Evolutionary conservation across 2,888 invertebrate species (phyloP), one percentile per base, ranked within the genome.

Genomic region (Ochlodes sylvanus): DNA sequence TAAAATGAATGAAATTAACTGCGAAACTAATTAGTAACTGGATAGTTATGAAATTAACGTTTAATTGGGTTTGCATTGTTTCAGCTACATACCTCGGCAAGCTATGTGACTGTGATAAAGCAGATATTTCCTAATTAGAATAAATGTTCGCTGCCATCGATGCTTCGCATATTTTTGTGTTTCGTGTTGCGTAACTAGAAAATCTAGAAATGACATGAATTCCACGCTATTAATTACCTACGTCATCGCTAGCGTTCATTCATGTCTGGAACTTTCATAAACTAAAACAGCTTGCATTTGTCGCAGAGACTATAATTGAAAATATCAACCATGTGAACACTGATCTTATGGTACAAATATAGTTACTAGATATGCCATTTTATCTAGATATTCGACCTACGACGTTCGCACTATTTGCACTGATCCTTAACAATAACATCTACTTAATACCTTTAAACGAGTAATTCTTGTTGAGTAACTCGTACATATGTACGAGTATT

Each of bases 41-140:
- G 68, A 68, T 63, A 68, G 63, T 68, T 63, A 62, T 68, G 61
- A 47, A 68, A 62, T 61, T 57, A 68, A 57, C 52, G 68, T 63
- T 62, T 57, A 63, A 63, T 57, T 68, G 63, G 57, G 63, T 52
- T 68, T 50, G 56, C 56, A 57, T 47, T 55, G 62, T 68, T 68
- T 62, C 52, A 47, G 55, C 54, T 67, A n/a, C n/a, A n/a, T n/a
- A 67, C 55, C 60, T 56, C 44, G 61, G 61, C 32, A 67, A 47
- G 55, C 47, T 42, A 32, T 60, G 56, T 27, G 54, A 60, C 34
- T 54, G 38, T 38, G 38, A 55, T 55, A n/a, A 38, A 55, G 61
- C 67, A 61, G 55, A 67, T 60, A 66, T 66, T 54, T 44, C 54
- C 54, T 60, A 66, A 66, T 66, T 66, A 54, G 19, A 54, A 66